Percentiles rank a stretch among this genome's conserved stretches.
Evolutionary conservation across 2,113 vertebrate genomes (phyloP).

Genomic region (Chloroceryle aenea): DNA sequence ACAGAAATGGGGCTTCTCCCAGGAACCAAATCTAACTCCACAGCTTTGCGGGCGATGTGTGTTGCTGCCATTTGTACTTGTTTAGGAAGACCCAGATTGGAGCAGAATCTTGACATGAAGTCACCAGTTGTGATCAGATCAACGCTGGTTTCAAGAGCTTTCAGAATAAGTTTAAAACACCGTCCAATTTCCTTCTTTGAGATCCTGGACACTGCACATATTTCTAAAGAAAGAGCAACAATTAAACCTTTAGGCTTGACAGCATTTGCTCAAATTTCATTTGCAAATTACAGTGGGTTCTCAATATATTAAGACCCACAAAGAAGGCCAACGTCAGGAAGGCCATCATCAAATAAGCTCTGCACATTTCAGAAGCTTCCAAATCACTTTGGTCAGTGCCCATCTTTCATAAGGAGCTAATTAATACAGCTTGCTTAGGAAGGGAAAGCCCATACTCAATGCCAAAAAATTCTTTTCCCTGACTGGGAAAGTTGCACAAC

Average conservation of each 20-base stretch:
- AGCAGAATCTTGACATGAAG: slow-evolving; percentile 99
- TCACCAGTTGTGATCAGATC: slow-evolving; percentile 98
- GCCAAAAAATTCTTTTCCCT: neutral
- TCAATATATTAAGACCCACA: neutral
- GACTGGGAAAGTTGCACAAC: neutral
- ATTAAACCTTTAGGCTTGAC: neutral
- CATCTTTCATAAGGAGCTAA: neutral
- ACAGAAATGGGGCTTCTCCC: slow-evolving; percentile 97
- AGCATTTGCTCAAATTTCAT: neutral
- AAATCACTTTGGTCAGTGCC: neutral
- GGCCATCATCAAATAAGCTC: neutral
- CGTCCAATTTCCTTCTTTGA: slow-evolving; percentile 98
- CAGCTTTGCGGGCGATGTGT: slow-evolving; percentile 93
- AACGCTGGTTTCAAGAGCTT: slow-evolving; percentile 97
- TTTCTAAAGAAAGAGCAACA: slow-evolving; percentile 81
- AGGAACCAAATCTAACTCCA: slow-evolving; percentile 95
- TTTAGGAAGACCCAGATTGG: slow-evolving; percentile 95
- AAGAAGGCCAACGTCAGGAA: neutral
- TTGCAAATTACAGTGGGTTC: neutral
- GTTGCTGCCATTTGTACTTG: slow-evolving; percentile 99
- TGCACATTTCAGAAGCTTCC: neutral
- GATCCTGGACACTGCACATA: slow-evolving; percentile 97
- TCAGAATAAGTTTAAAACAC: slow-evolving; percentile 98
- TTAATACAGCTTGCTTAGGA: neutral
- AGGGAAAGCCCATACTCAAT: neutral